These are phyloP conservation scores for Megamerina dolium DNA, from an alignment of 2,888 invertebrate genomes.

Conservation along the genomic window DNA sequence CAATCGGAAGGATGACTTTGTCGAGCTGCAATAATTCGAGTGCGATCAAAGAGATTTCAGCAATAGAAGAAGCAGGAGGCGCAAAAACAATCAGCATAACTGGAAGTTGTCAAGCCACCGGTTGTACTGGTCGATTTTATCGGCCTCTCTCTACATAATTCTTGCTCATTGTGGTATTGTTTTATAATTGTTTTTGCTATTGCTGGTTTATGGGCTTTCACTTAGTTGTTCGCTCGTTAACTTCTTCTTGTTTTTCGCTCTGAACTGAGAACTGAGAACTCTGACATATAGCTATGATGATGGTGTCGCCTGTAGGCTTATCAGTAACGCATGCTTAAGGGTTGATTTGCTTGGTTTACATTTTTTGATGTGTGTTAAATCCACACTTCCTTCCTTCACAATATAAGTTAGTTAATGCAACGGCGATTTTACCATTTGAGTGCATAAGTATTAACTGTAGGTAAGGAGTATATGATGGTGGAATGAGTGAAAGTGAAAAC, in stretches of 20 bases:
- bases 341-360: conserved; percentile 21
- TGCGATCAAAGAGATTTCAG: conserved; percentile 36
- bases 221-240: conserved; percentile 14
- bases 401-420: too few relatives aligned
- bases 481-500: too few relatives aligned
- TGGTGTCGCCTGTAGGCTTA: conserved; percentile 28
- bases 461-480: too few relatives aligned
- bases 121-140: too few relatives aligned
- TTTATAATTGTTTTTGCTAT: background rate
- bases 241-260: conserved; percentile 11
- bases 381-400: too few relatives aligned
- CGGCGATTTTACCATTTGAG: too few relatives aligned
- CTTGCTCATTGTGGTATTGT: conserved; percentile 1
- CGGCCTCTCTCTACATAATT: too few relatives aligned
- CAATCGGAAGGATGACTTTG: conserved; percentile 37
- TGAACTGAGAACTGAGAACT: background rate
- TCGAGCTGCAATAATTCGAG: conserved; percentile 27
- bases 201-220: background rate
- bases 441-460: too few relatives aligned
- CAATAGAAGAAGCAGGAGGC: too few relatives aligned
- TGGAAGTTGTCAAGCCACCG: conserved; percentile 10
- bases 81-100: conserved; percentile 12
- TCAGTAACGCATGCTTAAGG: conserved; percentile 27
- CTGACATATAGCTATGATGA: conserved; percentile 1
- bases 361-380: conserved; percentile 11